Evolutionary conservation across 2,113 vertebrate species (phyloP).

Genomic region (Pedionomus torquatus): DNA sequence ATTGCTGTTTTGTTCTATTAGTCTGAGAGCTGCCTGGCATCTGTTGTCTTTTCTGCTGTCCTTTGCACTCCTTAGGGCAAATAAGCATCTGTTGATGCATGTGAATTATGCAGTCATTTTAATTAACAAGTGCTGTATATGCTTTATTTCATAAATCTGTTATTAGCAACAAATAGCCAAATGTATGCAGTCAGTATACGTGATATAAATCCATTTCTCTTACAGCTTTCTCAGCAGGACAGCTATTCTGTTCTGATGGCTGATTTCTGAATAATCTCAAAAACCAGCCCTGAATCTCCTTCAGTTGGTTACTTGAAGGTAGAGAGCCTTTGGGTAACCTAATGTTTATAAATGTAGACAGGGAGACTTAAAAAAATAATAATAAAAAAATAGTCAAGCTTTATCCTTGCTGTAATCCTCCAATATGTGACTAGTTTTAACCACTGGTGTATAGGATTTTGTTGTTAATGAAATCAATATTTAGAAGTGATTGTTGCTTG

Average conservation of each 20-base stretch:
- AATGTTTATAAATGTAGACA: neutral
- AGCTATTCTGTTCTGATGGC: neutral
- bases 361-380: neutral
- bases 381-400: neutral
- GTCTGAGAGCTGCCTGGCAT: neutral
- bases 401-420: neutral
- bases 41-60: neutral
- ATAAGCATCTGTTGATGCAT: neutral
- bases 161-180: neutral
- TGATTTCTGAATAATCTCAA: neutral
- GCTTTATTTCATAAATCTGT: neutral
- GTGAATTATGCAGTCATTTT: neutral
- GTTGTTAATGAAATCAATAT: neutral
- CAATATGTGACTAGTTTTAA: neutral
- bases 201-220: neutral
- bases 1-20: neutral
- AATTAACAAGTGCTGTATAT: neutral
- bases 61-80: neutral
- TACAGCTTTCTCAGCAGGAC: neutral
- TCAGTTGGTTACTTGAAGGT: neutral
- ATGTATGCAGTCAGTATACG: neutral
- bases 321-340: neutral
- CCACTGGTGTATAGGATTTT: neutral
- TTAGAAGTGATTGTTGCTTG: neutral
- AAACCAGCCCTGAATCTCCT: neutral